A percentile compares a stretch with the other conserved stretches of the same genome.
These are phyloP conservation scores for Pyrrhosoma nymphula DNA, from an alignment of 2,888 invertebrate genomes.

Conservation along the genomic window DNA sequence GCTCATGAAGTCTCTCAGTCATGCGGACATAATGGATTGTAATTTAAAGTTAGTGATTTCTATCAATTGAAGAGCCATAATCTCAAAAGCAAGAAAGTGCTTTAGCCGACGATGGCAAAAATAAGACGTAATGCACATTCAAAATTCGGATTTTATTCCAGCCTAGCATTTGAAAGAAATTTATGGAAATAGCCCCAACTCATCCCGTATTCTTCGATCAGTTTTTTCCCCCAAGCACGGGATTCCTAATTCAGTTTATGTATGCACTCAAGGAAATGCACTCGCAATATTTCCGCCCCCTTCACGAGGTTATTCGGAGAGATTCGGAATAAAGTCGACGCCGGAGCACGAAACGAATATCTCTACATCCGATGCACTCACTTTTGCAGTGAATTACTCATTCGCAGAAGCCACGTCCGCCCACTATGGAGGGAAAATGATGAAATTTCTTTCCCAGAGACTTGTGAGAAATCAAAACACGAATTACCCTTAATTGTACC, in stretches of 20 bases:
- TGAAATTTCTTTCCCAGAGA: background rate
- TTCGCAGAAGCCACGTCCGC: background rate
- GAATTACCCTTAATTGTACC: too few relatives aligned
- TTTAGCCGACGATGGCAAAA: background rate
- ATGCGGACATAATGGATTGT: background rate
- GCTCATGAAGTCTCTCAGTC: too few relatives aligned
- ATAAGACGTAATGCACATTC: background rate
- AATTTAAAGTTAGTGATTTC: background rate
- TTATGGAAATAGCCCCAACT: background rate
- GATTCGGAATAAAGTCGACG: background rate
- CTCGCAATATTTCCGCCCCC: background rate
- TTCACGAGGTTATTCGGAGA: background rate
- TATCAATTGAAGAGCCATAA: background rate
- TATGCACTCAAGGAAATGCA: background rate
- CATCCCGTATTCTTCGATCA: background rate
- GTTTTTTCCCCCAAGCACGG: background rate
- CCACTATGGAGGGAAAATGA: background rate
- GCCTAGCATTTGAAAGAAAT: background rate
- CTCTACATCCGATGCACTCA: background rate
- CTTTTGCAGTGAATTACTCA: background rate
- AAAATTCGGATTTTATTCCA: background rate
- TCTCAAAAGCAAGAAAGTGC: background rate
- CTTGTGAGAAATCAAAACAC: background rate
- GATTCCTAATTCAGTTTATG: constrained; percentile 11
- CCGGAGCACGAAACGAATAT: background rate